phyloP scores from a whole-genome alignment of 1,140 invertebrate species.

The Dendrolimus punctatus region DNA sequence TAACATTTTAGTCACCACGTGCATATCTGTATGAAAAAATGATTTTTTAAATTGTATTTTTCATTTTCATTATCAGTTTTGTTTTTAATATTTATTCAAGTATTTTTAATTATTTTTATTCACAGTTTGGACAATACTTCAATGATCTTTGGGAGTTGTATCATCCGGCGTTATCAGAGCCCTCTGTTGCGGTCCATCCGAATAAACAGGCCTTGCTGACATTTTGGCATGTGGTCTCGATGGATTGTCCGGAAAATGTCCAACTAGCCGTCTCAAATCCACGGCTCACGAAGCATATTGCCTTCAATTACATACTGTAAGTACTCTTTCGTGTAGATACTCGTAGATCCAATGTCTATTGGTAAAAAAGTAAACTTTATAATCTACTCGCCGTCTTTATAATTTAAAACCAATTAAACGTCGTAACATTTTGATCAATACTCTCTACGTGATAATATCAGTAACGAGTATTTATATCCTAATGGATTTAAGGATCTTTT shows the following conservation, averaged over 20 bases:
- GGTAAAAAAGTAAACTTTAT: too few species aligned
- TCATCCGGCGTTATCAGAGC: constrained; percentile 95
- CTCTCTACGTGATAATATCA: too few species aligned
- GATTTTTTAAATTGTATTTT: too few species aligned
- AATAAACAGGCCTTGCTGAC: constrained; percentile 94
- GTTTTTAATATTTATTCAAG: not conserved
- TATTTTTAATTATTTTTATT: constrained; percentile 1
- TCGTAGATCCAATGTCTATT: not conserved
- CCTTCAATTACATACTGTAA: constrained; percentile 97
- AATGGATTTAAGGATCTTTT: too few species aligned
- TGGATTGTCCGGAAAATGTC: constrained; percentile 94
- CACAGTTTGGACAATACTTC: constrained; percentile 89
- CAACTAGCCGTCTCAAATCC: constrained; percentile 88
- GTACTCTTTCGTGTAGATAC: constrained; percentile 39
- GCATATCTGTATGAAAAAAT: too few species aligned
- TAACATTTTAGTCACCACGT: too few species aligned
- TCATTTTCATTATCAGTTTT: too few species aligned
- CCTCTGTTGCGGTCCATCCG: constrained; percentile 93
- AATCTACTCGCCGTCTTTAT: too few species aligned
- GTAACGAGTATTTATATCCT: too few species aligned
- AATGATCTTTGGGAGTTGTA: constrained; percentile 94
- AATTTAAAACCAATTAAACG: too few species aligned
- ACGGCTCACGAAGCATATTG: constrained; percentile 92
- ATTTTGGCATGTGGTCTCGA: constrained; percentile 94
- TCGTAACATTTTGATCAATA: too few species aligned